phyloP scores from a whole-genome alignment of 2,113 vertebrate species.

The Actinemys pallida region DNA sequence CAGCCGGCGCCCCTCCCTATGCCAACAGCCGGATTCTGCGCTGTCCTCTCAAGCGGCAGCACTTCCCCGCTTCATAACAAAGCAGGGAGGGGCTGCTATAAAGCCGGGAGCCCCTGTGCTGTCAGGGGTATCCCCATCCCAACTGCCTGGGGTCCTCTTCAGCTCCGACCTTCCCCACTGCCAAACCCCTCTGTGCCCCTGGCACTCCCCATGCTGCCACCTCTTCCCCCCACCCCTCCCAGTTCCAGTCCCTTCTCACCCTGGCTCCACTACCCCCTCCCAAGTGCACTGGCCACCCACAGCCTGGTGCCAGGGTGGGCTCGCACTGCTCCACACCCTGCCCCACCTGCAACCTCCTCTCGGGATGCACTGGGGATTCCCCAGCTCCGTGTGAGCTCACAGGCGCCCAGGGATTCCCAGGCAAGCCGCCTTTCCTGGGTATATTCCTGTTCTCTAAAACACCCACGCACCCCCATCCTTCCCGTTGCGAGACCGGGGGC shows the following conservation, averaged over 20 bases:
- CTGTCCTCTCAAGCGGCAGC: not conserved
- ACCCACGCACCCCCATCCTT: not conserved
- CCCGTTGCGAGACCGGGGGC: not conserved
- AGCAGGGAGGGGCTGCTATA: not conserved
- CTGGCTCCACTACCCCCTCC: not conserved
- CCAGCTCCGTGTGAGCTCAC: not conserved
- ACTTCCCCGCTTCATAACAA: not conserved
- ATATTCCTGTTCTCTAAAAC: not conserved
- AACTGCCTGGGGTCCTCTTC: not conserved
- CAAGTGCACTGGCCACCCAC: not conserved
- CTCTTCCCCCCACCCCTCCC: not conserved
- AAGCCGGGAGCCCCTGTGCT: not conserved
- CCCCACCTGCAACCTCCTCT: not conserved
- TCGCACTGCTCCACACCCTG: not conserved
- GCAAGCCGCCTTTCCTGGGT: slow-evolving; percentile 3
- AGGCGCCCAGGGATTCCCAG: slow-evolving; percentile 9
- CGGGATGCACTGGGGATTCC: not conserved
- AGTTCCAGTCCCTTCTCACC: not conserved
- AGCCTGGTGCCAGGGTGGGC: not conserved
- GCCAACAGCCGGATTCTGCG: not conserved
- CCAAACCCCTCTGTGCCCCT: too few species aligned
- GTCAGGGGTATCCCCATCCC: not conserved
- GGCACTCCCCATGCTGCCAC: not conserved
- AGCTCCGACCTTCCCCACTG: not conserved
- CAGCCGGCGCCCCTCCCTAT: not conserved